phyloP scores from a whole-genome alignment of 2,888 invertebrate genomes.

The Volucella inflata region DNA sequence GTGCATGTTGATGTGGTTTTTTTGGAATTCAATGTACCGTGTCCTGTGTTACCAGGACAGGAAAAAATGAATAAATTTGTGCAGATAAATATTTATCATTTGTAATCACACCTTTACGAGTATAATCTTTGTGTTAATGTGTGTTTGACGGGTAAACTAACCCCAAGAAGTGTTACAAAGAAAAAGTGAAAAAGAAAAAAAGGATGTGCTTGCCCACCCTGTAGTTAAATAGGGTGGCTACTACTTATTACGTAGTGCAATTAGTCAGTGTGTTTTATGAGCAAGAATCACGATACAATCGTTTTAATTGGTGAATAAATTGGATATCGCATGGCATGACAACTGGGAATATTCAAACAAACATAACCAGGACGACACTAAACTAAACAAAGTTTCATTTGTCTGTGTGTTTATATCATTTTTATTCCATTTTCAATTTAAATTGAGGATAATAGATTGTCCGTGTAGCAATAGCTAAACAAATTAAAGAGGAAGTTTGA shows the following conservation, averaged over 20 bases:
- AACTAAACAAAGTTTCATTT: slow-evolving; percentile 35
- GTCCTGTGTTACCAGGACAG: background rate
- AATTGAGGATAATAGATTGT: slow-evolving; percentile 35
- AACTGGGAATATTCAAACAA: slow-evolving; percentile 59
- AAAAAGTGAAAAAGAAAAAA: slow-evolving; percentile 4
- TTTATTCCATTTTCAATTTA: background rate
- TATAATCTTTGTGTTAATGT: background rate
- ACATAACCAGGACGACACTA: slow-evolving; percentile 46
- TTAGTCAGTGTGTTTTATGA: slow-evolving; percentile 58
- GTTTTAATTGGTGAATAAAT: slow-evolving; percentile 62
- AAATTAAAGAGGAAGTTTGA: slow-evolving; percentile 21
- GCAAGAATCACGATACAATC: slow-evolving; percentile 65
- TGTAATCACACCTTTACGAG: slow-evolving; percentile 25
- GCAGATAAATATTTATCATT: slow-evolving; percentile 40
- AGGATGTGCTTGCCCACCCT: slow-evolving; percentile 37
- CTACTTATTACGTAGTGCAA: slow-evolving; percentile 34
- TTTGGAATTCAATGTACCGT: slow-evolving; percentile 12
- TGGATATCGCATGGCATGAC: slow-evolving; percentile 71
- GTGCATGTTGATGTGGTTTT: slow-evolving; percentile 19
- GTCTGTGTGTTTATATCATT: slow-evolving; percentile 1
- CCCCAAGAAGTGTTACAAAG: background rate
- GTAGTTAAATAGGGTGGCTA: background rate
- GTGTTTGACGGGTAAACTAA: background rate
- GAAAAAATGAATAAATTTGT: slow-evolving; percentile 3
- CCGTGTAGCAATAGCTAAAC: slow-evolving; percentile 45